phyloP scores from a whole-genome alignment of 2,888 invertebrate species.

The Callyntrura guangdongensis region DNA sequence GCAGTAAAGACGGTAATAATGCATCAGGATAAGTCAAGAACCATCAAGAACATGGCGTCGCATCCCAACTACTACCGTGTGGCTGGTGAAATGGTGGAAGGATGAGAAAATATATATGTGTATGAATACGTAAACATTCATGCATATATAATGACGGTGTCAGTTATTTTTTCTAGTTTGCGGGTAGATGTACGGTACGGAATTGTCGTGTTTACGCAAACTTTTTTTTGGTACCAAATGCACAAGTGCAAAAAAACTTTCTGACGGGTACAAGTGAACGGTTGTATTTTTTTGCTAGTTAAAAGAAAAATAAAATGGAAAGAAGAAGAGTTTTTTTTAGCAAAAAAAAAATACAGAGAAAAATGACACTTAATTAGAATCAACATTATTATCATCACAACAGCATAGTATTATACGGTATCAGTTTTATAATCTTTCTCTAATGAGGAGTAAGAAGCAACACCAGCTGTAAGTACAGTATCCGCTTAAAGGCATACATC shows the following conservation, averaged over 20 bases:
- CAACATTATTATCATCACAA: not conserved
- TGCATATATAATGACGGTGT: not conserved
- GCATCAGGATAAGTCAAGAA: slow-evolving; percentile 15
- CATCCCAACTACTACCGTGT: slow-evolving; percentile 19
- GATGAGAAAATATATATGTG: not conserved
- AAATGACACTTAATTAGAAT: slow-evolving; percentile 31
- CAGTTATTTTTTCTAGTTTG: not conserved
- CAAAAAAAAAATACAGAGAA: slow-evolving; percentile 85
- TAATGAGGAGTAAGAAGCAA: slow-evolving; percentile 26
- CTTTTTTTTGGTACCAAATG: not conserved
- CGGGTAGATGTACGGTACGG: not conserved
- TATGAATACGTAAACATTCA: not conserved
- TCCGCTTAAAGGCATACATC: slow-evolving; percentile 1
- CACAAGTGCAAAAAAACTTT: not conserved
- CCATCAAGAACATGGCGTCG: not conserved
- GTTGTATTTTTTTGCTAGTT: not conserved
- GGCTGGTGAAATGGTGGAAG: not conserved
- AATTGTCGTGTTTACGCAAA: not conserved
- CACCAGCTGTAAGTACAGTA: not conserved
- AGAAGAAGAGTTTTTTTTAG: slow-evolving; percentile 15
- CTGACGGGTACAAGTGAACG: not conserved
- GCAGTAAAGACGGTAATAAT: slow-evolving; percentile 30
- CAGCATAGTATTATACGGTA: too few species aligned
- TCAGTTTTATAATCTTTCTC: slow-evolving; percentile 11
- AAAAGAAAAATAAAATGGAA: not conserved